These are phyloP conservation scores for Drosophila kambysellisi DNA, from an alignment of 2,888 invertebrate genomes.

Conservation along the genomic window DNA sequence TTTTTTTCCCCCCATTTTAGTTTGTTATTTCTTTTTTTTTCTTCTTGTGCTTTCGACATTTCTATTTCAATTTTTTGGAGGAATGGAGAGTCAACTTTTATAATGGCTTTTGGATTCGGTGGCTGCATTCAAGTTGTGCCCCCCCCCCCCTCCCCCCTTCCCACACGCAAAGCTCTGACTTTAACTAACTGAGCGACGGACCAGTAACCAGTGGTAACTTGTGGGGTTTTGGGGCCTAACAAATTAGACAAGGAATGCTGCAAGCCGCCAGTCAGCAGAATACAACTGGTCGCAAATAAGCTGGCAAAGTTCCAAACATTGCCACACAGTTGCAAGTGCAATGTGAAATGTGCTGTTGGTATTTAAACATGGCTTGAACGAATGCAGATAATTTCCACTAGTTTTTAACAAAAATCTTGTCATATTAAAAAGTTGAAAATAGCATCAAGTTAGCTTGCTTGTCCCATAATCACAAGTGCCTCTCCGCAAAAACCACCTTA, in stretches of 20 bases:
- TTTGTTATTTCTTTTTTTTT: background rate
- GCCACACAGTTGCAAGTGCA: slow-evolving; percentile 6
- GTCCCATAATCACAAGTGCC: slow-evolving; percentile 20
- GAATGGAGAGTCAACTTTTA: slow-evolving; percentile 44
- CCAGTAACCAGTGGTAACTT: slow-evolving; percentile 1
- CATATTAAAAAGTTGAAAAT: slow-evolving; percentile 3
- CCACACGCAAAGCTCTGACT: slow-evolving; percentile 24
- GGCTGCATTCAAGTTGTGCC: slow-evolving; percentile 33
- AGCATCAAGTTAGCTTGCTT: background rate
- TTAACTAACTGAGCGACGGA: slow-evolving; percentile 41
- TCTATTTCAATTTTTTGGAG: slow-evolving; percentile 49
- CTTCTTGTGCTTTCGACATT: slow-evolving; percentile 35
- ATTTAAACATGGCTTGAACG: background rate
- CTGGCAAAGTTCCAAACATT: slow-evolving; percentile 10
- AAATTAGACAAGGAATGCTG: slow-evolving; percentile 38
- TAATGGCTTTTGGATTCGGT: slow-evolving; percentile 72
- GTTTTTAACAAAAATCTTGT: background rate
- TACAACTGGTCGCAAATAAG: slow-evolving; percentile 25
- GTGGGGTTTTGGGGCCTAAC: slow-evolving; percentile 16
- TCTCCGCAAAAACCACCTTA: background rate
- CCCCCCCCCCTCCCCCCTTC: background rate
- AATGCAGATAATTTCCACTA: background rate
- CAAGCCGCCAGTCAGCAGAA: background rate
- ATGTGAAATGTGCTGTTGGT: background rate
- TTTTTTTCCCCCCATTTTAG: slow-evolving; percentile 5